phyloP scores from a whole-genome alignment of 1,140 invertebrate genomes.

The Scaptomyza hsui region DNA sequence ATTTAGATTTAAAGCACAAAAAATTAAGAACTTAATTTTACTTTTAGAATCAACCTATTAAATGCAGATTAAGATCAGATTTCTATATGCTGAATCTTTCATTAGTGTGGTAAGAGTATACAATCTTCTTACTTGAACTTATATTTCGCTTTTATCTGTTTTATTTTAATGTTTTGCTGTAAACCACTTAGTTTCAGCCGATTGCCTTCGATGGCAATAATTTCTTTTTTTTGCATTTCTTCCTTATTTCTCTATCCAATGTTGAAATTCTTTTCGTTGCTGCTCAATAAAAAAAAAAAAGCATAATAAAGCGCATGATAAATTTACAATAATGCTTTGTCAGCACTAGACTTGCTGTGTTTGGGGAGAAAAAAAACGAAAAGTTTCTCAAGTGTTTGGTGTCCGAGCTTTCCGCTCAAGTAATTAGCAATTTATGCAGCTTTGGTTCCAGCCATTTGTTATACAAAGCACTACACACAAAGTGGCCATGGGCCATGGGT shows the following conservation, averaged over 20 bases:
- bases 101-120: not conserved
- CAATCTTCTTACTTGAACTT: not conserved
- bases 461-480: slow-evolving; percentile 39
- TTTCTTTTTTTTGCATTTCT: slow-evolving; percentile 26
- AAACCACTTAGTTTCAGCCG: slow-evolving; percentile 51
- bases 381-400: slow-evolving; percentile 17
- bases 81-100: not conserved
- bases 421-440: slow-evolving; percentile 79
- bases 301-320: slow-evolving; percentile 54
- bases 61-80: no score
- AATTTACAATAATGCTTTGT: slow-evolving; percentile 63
- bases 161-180: slow-evolving; percentile 8
- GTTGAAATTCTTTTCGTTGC: slow-evolving; percentile 7
- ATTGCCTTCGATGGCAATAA: slow-evolving; percentile 43
- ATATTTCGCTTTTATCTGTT: not conserved
- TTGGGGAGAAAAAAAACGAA: no score
- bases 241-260: not conserved
- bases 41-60: no score
- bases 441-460: slow-evolving; percentile 57
- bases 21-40: no score
- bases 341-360: slow-evolving; percentile 24
- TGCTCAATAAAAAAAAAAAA: slow-evolving; percentile 27
- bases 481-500: slow-evolving; percentile 35
- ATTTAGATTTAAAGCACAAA: no score
- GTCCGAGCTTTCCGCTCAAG: slow-evolving; percentile 47